These are phyloP conservation scores for Hipparchia sbordonii DNA, from an alignment of 2,888 invertebrate genomes.

Conservation along the genomic window DNA sequence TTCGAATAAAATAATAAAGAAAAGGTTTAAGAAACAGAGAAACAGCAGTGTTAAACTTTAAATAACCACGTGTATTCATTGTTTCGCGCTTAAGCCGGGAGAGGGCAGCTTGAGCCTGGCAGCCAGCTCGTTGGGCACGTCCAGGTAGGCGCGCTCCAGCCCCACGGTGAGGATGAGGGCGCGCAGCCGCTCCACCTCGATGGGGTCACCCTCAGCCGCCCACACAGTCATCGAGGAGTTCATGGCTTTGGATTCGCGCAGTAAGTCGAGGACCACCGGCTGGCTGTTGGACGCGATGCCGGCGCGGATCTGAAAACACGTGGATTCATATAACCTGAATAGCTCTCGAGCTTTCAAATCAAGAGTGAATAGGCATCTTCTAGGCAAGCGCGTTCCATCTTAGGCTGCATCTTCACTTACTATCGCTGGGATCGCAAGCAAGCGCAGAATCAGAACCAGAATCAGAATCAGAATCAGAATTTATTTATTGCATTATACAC, in stretches of 20 bases:
- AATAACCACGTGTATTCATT: slow-evolving; percentile 50
- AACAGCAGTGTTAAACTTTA: slow-evolving; percentile 4
- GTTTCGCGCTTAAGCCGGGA: slow-evolving; percentile 53
- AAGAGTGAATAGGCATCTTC: too few species aligned
- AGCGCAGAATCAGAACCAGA: too few species aligned
- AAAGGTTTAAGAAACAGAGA: background rate
- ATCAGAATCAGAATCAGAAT: too few species aligned
- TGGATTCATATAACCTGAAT: background rate
- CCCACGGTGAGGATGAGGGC: slow-evolving; percentile 87
- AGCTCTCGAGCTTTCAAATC: too few species aligned
- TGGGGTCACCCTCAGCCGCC: slow-evolving; percentile 86
- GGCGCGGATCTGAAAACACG: slow-evolving; percentile 63
- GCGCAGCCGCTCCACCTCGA: slow-evolving; percentile 85
- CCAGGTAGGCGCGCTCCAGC: slow-evolving; percentile 87
- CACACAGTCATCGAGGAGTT: slow-evolving; percentile 90
- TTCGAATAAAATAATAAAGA: too few species aligned
- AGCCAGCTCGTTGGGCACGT: slow-evolving; percentile 86
- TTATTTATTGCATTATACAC: too few species aligned
- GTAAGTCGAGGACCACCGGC: slow-evolving; percentile 82
- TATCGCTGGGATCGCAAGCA: too few species aligned
- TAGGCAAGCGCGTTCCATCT: too few species aligned
- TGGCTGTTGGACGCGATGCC: slow-evolving; percentile 85
- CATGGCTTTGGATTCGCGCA: slow-evolving; percentile 75
- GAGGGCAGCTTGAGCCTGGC: slow-evolving; percentile 76
- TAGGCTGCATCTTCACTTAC: too few species aligned